A percentile compares a stretch with the other conserved stretches of the same genome.
Evolutionary conservation across 2,113 vertebrate genomes (phyloP).

Genomic region (Podiceps cristatus): DNA sequence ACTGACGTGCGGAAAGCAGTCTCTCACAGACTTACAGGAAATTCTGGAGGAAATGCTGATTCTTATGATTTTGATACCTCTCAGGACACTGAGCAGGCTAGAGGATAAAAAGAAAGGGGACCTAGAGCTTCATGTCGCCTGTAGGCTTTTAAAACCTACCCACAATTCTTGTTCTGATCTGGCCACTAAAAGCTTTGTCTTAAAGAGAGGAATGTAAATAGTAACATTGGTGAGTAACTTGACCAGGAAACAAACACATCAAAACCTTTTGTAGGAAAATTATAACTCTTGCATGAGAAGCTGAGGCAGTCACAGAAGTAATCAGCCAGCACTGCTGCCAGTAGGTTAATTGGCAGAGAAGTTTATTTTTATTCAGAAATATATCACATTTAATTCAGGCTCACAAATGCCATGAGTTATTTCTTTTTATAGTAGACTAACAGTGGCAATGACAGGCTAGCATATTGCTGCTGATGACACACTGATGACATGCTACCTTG

Average conservation of each 20-base stretch:
- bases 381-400: constrained; percentile 3
- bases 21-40: not conserved
- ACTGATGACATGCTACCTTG: not conserved
- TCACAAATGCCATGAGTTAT: not conserved
- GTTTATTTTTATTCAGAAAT: constrained; percentile 21
- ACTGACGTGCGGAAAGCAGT: no score
- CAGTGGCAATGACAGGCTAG: not conserved
- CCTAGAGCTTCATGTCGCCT: not conserved
- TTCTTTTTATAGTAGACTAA: constrained; percentile 9
- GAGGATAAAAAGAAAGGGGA: not conserved
- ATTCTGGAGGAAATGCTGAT: not conserved
- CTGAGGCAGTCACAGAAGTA: not conserved
- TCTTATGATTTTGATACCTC: not conserved
- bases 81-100: not conserved
- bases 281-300: not conserved
- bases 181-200: not conserved
- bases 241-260: not conserved
- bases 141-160: not conserved
- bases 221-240: not conserved
- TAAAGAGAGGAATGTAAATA: not conserved
- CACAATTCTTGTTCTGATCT: not conserved
- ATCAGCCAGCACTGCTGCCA: not conserved
- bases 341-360: not conserved
- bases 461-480: not conserved
- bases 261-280: not conserved